Conservation (phyloP, 2,113 vertebrate species). For the Prochilodus magdalenae region DNA sequence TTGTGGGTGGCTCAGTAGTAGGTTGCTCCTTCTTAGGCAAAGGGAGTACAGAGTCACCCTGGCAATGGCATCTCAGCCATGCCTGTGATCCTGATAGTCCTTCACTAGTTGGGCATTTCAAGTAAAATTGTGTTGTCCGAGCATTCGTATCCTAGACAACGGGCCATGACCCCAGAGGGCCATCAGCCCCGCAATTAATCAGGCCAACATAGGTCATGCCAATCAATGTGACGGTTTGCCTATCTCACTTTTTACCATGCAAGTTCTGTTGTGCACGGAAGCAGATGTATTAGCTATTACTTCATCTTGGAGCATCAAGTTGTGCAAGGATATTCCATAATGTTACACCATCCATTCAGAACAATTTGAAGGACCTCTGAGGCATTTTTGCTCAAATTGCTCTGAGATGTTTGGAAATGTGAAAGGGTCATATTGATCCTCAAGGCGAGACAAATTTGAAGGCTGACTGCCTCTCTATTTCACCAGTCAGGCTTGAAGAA, state of each 20-base stretch:
- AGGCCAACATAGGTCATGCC: constrained; percentile 59
- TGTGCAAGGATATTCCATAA: neutral
- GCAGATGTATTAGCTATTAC: neutral
- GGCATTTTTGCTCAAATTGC: neutral
- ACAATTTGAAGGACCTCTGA: neutral
- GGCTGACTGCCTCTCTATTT: constrained; percentile 67
- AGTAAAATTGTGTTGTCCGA: constrained; percentile 70
- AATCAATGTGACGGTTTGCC: constrained; percentile 57
- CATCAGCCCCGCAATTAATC: constrained; percentile 59
- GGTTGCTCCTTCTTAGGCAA: constrained; percentile 66
- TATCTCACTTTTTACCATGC: constrained; percentile 3
- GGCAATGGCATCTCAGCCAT: constrained; percentile 70
- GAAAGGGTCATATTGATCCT: constrained; percentile 59
- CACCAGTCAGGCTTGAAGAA: constrained; percentile 67
- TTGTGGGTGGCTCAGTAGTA: constrained; percentile 69
- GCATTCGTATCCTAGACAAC: constrained; percentile 64
- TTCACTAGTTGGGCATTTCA: constrained; percentile 62
- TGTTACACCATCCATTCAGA: neutral
- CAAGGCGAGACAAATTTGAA: constrained; percentile 64
- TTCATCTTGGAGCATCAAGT: neutral
- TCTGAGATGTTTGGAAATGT: constrained; percentile 15
- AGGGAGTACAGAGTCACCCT: constrained; percentile 62
- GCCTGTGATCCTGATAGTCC: constrained; percentile 60
- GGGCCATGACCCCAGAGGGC: constrained; percentile 67
- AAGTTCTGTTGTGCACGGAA: neutral